Evolutionary conservation across 2,888 invertebrate species (phyloP), one percentile per base, ranked within the genome.

Genomic region (Colostygia pectinataria): DNA sequence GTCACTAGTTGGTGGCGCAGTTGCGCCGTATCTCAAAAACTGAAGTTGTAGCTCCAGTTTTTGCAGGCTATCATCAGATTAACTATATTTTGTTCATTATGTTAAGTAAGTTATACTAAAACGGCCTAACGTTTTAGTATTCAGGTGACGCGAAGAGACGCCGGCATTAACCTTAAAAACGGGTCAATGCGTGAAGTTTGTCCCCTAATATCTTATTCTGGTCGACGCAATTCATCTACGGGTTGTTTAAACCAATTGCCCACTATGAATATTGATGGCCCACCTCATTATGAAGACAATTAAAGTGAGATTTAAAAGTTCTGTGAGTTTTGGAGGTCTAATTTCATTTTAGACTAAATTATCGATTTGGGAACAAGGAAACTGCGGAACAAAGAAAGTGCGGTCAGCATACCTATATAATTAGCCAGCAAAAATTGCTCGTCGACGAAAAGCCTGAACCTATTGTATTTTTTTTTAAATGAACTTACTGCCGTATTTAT

Each of bases 131-230:
- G 65, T 75, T 79, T 88, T 85, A 81, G 84, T 86, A 88, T 88
- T 82, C 88, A 79, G 82, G 82, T 82, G 76, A 74, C 68, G 74
- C 59, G 59, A 59, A 62, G 72, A 68, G 73, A 71, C 77, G 71
- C 71, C 71, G 74, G 77, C 80, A 86, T 88, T 87, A 86, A 87
- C 85, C 86, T 85, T 87, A 80, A 88, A 88, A 88, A 87, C 86
- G 84, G 88, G 85, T 88, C 88, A 82, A 81, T 80, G 85, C 82
- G 84, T 86, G 79, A 84, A 88, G 78, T 87, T 64, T 78, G 76
- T 76, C 80, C 83, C 83, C 83, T 86, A 77, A 86, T 88, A 85
- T 78, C 79, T 84, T 87, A 88, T 87, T 87, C 88, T 74, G 71
- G 68, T 63, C 75, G 70, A 70, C 76, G 50, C 58, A 74, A 79